A percentile compares a stretch with the other conserved stretches of the same genome.
These are phyloP conservation scores for Torymus tubicola DNA, from an alignment of 2,888 invertebrate genomes.

Conservation along the genomic window DNA sequence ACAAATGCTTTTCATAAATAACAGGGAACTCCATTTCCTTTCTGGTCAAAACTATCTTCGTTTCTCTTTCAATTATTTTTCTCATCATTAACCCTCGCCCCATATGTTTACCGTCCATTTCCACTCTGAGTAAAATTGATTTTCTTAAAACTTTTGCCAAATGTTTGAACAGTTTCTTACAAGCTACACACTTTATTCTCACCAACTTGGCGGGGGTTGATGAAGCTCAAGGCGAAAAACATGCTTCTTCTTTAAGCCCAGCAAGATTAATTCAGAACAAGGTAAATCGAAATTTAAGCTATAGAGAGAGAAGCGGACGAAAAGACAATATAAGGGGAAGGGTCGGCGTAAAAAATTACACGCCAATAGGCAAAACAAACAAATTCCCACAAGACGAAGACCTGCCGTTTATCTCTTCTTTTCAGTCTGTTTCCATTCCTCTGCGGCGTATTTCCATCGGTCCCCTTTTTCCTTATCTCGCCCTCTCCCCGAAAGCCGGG, in stretches of 20 bases:
- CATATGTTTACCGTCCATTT: neutral
- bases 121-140: neutral
- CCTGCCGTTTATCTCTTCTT: conserved; percentile 50
- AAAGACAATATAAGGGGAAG: neutral
- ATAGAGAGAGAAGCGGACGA: neutral
- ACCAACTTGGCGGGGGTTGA: too few relatives aligned
- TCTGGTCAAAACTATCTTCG: neutral
- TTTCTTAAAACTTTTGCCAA: neutral
- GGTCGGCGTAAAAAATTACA: conserved; percentile 7
- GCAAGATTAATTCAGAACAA: conserved; percentile 33
- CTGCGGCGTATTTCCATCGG: conserved; percentile 10
- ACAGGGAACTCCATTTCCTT: neutral
- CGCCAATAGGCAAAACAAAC: conserved; percentile 44
- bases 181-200: too few relatives aligned
- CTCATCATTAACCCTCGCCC: neutral
- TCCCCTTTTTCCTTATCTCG: conserved; percentile 32
- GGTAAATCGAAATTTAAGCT: conserved; percentile 17
- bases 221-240: neutral
- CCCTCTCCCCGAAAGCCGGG: conserved; percentile 13
- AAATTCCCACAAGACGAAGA: conserved; percentile 32
- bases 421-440: conserved; percentile 42
- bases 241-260: neutral
- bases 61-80: neutral
- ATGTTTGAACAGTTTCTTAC: too few relatives aligned
- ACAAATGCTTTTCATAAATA: conserved; percentile 34